A percentile compares a stretch with the other conserved stretches of the same genome.
phyloP scores from a whole-genome alignment of 1,140 invertebrate species.

The Psilanteris sp. region DNA sequence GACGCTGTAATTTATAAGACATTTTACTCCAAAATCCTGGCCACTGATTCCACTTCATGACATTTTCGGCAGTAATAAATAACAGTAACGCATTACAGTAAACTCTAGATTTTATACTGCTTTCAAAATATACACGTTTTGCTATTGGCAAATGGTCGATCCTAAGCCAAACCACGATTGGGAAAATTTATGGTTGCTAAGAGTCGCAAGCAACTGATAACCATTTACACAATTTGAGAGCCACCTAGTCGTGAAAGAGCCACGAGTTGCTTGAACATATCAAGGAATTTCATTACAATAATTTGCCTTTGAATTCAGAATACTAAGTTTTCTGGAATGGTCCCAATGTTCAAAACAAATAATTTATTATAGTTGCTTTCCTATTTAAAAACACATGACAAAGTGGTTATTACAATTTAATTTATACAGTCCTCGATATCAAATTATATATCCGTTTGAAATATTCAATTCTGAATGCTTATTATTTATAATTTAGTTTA shows the following conservation, averaged over 20 bases:
- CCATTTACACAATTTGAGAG: conserved; percentile 31
- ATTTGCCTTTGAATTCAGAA: conserved; percentile 12
- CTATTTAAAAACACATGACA: no score
- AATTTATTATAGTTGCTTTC: no score
- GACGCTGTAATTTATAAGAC: no score
- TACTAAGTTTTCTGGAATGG: conserved; percentile 7
- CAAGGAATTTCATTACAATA: conserved; percentile 29
- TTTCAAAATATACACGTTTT: conserved; percentile 16
- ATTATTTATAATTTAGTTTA: no score
- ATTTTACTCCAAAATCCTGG: no score
- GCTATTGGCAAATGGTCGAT: conserved; percentile 21
- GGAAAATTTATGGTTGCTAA: conserved; percentile 25
- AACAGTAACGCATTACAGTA: conserved; percentile 1
- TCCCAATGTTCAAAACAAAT: neutral
- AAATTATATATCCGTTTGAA: no score
- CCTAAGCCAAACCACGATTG: conserved; percentile 28
- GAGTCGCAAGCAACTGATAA: conserved; percentile 12
- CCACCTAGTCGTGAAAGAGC: conserved; percentile 30
- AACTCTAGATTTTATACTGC: neutral
- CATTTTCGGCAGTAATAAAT: conserved; percentile 13
- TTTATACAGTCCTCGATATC: no score
- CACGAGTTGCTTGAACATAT: conserved; percentile 34
- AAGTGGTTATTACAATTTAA: no score
- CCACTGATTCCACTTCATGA: neutral
- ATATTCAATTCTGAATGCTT: no score